These are phyloP conservation scores for Lepidurus packardi DNA, from an alignment of 1,140 invertebrate genomes.

Conservation along the genomic window DNA sequence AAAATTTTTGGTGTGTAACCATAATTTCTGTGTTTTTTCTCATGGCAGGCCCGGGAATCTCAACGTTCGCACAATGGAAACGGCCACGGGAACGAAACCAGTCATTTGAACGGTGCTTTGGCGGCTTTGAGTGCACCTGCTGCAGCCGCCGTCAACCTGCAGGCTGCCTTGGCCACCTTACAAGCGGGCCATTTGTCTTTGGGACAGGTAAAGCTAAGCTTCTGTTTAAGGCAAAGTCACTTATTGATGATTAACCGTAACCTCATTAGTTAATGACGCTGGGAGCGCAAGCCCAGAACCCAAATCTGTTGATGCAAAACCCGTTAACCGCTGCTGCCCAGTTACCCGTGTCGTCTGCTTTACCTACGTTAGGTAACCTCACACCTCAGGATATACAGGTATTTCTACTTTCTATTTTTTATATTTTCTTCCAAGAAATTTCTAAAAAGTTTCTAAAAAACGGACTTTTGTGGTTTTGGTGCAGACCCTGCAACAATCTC, in stretches of 20 bases:
- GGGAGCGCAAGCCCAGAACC: conserved; percentile 43
- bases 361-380: conserved; percentile 48
- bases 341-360: conserved; percentile 39
- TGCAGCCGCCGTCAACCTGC: conserved; percentile 44
- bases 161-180: conserved; percentile 57
- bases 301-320: conserved; percentile 48
- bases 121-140: conserved; percentile 32
- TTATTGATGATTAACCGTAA: conserved; percentile 36
- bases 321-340: conserved; percentile 45
- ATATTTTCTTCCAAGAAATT: conserved; percentile 11
- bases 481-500: conserved; percentile 55
- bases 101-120: conserved; percentile 37
- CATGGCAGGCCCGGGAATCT: not conserved
- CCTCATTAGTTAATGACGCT: conserved; percentile 51
- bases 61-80: conserved; percentile 41
- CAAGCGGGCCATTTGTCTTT: conserved; percentile 57
- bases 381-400: conserved; percentile 56
- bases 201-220: conserved; percentile 45
- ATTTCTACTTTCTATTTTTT: conserved; percentile 18
- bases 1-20: not conserved
- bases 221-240: not conserved
- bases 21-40: not conserved
- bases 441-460: not conserved
- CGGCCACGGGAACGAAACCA: conserved; percentile 45
- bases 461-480: not conserved